Base-by-base conservation (phyloP, 2,797 vertebrate species). In the Buceros bicornis region DNA sequence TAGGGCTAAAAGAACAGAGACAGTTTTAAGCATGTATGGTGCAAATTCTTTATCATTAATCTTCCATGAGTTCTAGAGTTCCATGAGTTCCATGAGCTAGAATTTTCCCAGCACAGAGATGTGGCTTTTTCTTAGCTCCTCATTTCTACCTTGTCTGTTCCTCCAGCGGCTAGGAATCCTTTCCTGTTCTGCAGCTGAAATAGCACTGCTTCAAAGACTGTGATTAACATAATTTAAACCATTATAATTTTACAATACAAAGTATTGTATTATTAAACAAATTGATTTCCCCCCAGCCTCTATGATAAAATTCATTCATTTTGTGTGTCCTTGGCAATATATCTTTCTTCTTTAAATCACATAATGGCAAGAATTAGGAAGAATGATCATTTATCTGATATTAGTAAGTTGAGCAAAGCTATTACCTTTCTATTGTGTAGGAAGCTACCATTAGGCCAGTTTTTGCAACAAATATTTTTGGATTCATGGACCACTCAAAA, bases 331-430 rank as follows among this genome's bases (percentile, higher is more conserved):
- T 96, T 92, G 85, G 85, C 82, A 82, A 93, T 26, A 62, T 81
- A 81, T 91, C 82, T 56, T 95, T 85, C 89, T 94, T 88, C 93
- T 76, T 92, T 90, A 91, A 74, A 92, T 83, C 84, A 76, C 76
- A 58, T 83, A 91, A 93, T 69, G 43, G 50, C 50, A 93, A 79
- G 80, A 86, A 92, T 91, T 91, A 88, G 51, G 65, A 76, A 94
- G 95, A 96, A 88, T 48, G 24, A 58, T 97, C 65, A 66, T 94
- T 92, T 91, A 71, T 94, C 72, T 93, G 72, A 88, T 93, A 85
- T 93, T 77, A 96, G 80, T 62, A 86, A 95, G 54, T 61, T 88
- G 45, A 64, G 62, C 43, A 90, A 93, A 94, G 73, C 69, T 69
- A 48, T 86, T 74, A 60, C 58, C 94, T 92, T 92, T 96, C 89